Percentiles rank a stretch among this genome's conserved stretches.
Conservation (phyloP, 2,888 invertebrate species). For the Ferrisia virgata region DNA sequence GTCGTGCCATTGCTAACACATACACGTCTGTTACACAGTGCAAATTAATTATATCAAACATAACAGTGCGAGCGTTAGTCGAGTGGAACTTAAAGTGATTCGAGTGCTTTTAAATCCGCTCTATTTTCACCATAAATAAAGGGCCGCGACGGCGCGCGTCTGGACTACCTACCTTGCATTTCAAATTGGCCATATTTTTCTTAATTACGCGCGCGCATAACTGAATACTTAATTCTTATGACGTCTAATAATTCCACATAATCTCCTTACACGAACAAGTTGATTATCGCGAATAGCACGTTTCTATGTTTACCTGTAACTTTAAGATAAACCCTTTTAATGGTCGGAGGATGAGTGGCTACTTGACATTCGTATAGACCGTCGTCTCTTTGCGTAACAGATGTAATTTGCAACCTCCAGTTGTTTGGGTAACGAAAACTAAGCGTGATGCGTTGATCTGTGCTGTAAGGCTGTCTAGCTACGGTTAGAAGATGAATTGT, state of each 20-base stretch:
- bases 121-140: background rate
- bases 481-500: slow-evolving; percentile 62
- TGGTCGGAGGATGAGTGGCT: slow-evolving; percentile 63
- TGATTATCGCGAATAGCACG: background rate
- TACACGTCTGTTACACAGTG: background rate
- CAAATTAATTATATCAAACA: background rate
- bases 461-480: slow-evolving; percentile 59
- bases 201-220: background rate
- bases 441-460: slow-evolving; percentile 60
- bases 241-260: background rate
- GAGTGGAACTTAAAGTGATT: background rate
- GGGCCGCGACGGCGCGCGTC: background rate
- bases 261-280: background rate
- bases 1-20: background rate
- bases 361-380: slow-evolving; percentile 66
- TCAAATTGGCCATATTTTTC: background rate
- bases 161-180: background rate
- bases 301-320: slow-evolving; percentile 55
- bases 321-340: slow-evolving; percentile 60
- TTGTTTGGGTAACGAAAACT: slow-evolving; percentile 63
- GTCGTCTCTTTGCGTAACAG: slow-evolving; percentile 61
- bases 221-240: background rate
- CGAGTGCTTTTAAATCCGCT: background rate
- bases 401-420: slow-evolving; percentile 63
- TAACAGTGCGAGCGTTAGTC: background rate